These are phyloP conservation scores for Tortrix viridana DNA, from an alignment of 2,888 invertebrate species.

Conservation along the genomic window DNA sequence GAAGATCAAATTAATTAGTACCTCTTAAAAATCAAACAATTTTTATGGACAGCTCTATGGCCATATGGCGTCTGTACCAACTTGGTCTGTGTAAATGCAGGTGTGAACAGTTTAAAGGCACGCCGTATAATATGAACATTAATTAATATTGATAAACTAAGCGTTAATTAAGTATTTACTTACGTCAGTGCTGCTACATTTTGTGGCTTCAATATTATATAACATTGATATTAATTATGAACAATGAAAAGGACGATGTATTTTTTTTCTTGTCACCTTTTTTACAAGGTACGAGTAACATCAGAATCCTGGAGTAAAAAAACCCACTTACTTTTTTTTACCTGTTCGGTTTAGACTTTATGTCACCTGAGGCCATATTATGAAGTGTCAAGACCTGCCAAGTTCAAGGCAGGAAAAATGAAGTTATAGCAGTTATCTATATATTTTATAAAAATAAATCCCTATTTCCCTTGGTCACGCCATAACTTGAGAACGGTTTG, in stretches of 20 bases:
- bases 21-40: slow-evolving; percentile 35
- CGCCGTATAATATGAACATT: slow-evolving; percentile 10
- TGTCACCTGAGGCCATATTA: too few species aligned
- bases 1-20: slow-evolving; percentile 37
- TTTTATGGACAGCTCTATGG: slow-evolving; percentile 18
- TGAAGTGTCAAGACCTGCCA: too few species aligned
- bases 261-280: too few species aligned
- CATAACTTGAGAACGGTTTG: too few species aligned
- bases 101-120: slow-evolving; percentile 19
- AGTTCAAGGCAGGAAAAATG: too few species aligned
- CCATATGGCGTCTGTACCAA: slow-evolving; percentile 20
- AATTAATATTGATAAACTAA: slow-evolving; percentile 22
- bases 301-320: too few species aligned
- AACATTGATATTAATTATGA: neutral
- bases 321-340: too few species aligned
- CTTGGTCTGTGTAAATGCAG: slow-evolving; percentile 20
- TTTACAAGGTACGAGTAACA: too few species aligned
- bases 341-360: too few species aligned
- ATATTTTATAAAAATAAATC: too few species aligned
- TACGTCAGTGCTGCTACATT: neutral
- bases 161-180: slow-evolving; percentile 2
- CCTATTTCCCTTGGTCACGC: too few species aligned
- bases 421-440: too few species aligned
- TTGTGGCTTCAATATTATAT: neutral
- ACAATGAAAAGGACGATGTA: neutral